Evolutionary conservation across 1,140 invertebrate genomes (phyloP), one percentile per base, ranked within the genome.

Genomic region (Acyrthosiphon pisum): DNA sequence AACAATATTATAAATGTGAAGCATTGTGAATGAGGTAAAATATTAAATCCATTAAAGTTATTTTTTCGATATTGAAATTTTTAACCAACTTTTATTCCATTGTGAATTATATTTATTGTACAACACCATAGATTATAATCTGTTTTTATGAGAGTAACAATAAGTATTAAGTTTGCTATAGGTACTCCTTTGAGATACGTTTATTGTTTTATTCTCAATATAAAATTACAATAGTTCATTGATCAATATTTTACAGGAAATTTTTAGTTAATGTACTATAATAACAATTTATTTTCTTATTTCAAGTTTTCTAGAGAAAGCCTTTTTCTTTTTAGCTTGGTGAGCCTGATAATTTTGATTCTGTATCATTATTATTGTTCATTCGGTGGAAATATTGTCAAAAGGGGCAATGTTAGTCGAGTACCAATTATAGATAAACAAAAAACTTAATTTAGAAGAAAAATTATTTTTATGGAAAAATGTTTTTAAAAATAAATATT

Each of bases 11-110:
- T 48, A 35, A 9, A 48, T 87, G 44, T 11, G 30, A 11, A 30
- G 20, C 8, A 30, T 46, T 48, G 18, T 50, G 30, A 88, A 88
- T 46, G 46, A 48, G 46, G 4, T 88, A 88, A 50, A 87, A 88
- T 48, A 88, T 50, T 35, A 4, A 50, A 50, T 35, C 30, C 48
- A 88, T 87, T 87, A 4, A n/a, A 6, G 30, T n/a, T 9, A 6
- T 22, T 88, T 88, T 84, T 88, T 23, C 50, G 3, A 87, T 48
- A 48, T 88, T 20, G n/a, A 88, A 53, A 88, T 88, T 53, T 88
- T 6, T 9, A 23, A 88, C 86, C 46, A 7, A 35, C 7, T 35
- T 20, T 50, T 35, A n/a, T 53, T 48, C 6, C 18, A 18, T 22
- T n/a, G 46, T n/a, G 48, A 35, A 87, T 87, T 87, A 22, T 50